Base-by-base conservation (phyloP, 1,140 invertebrate species). In the Aphelinus certus region DNA sequence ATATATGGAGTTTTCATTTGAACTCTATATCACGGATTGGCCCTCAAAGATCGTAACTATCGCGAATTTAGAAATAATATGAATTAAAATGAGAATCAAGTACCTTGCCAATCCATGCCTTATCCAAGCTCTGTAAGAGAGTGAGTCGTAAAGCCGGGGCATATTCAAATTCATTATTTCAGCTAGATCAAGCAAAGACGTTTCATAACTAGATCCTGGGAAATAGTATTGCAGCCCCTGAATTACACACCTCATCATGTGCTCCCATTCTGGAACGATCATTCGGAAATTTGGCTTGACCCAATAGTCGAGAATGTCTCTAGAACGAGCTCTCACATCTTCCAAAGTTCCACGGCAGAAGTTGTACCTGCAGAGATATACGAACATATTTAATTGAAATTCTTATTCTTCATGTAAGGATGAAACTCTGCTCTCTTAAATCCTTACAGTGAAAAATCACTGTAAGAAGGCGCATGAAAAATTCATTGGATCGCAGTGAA, bases 261-360 rank as follows among this genome's bases (percentile, higher is more conserved):
- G 86, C 57, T 89, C 88, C 83, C 84, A 88, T 64, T 88, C 83
- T 0, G 84, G 79, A 3, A 67, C 81, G 0, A 88, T 69, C 3
- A 76, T n/a, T 1, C 80, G 71, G 0, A 89, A 81, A 75, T 85
- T 86, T n/a, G 88, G 87, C 57, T 84, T 85, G 0, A 88, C 74
- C 79, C 83, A 82, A 1, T 75, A 42, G 3, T 86, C 76, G 26
- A 89, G 74, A 47, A 88, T 79, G 7, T 89, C 83, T 51, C 76
- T 68, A n/a, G 83, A 84, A 3, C 90, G 79, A 53, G 81, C 60
- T 61, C 79, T 77, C 1, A 89, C 82, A 47, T 89, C 86, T 42
- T 84, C 78, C 51, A 89, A 77, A 48, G 78, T 84, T 0, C 88
- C 89, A 1, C 82, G 79, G 77, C 90, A 92, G 47, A 92, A 87